Evolutionary conservation across 2,113 vertebrate species (phyloP), one percentile per base, ranked within the genome.

Genomic region (Rhea americana): DNA sequence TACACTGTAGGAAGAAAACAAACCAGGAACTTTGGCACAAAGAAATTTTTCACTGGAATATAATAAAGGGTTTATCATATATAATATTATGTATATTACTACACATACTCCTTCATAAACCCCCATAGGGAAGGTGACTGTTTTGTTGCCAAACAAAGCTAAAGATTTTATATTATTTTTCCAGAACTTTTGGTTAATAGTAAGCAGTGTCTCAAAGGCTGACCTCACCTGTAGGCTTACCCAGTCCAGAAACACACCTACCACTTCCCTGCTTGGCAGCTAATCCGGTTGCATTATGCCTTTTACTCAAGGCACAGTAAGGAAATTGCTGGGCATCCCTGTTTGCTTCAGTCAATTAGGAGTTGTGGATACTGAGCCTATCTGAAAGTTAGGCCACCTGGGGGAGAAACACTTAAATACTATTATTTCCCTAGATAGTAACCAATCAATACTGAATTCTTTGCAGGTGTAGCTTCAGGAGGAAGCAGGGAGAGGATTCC

Each of bases 1-100:
- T 13, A 76, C 16, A 63, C 14, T 15, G n/a, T 71, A 85, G 35
- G 63, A 93, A 76, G 13, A 86, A 11, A 93, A 92, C 5, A 2
- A 90, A 83, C 26, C 11, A 55, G 87, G 63, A 94, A 62, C 68
- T 65, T 82, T 77, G 91, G 89, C 58, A 67, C 5, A 45, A 26
- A 5, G 0, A 92, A 67, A 35, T 21, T 55, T 48, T 45, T 82
- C 8, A 53, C 35, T 14, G 51, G 50, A 91, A 93, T 1, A 6
- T 39, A 63, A 2, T 1, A 20, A 95, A 39, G 17, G 25, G 67
- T 95, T 79, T 28, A 35, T 35, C 35, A 35, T 35, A 35, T 35
- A 35, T 35, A 35, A 35, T 35, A 35, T 35, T 35, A 35, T 35
- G 35, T 35, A 35, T 35, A 35, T 35, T 35, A 35, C 6, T 35